Evolutionary conservation across 2,797 vertebrate genomes (phyloP), one percentile per base, ranked within the genome.

Genomic region (Macroramphosus scolopax): DNA sequence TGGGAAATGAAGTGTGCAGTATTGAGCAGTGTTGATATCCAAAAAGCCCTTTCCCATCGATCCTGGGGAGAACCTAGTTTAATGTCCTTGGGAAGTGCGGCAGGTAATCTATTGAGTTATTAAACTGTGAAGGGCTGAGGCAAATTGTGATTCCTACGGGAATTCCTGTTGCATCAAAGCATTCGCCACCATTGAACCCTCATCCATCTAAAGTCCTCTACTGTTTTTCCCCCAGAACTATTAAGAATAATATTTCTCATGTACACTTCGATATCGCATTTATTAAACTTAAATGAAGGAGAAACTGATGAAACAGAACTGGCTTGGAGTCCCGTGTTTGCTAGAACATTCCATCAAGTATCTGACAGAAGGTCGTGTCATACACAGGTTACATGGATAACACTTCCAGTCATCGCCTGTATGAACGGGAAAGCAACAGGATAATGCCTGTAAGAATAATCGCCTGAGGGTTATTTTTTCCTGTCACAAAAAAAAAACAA

Each of bases 101-200:
- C 82, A 86, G 84, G 78, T 89, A 89, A 88, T 89, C 87, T 83
- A 89, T 88, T 71, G 79, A 77, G 84, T 87, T 89, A 89, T 89
- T 89, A 86, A 90, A 87, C 79, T 84, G 82, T 73, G 72, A 87
- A 80, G 78, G 77, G 71, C 72, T 45, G 57, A 74, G 53, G 77
- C 63, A 81, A 84, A 87, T 54, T 77, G 75, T 68, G 45, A 79
- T 76, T 78, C 77, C 64, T 52, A 11, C 5, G 60, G 74, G 76
- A 86, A 75, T 80, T 77, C 51, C 58, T 69, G 57, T 69, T 73
- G 53, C 51, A 50, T 50, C 55, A 39, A 56, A 64, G 47, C 32
- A 8, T 68, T 75, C 43, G 35, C 50, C 53, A 37, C 45, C 42
- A 38, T 51, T 55, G 71, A 67, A 43, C 54, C 68, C 30, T 53